Evolutionary conservation across 2,113 vertebrate species (phyloP), one percentile per base, ranked within the genome.

Genomic region (Stigmatopora nigra): DNA sequence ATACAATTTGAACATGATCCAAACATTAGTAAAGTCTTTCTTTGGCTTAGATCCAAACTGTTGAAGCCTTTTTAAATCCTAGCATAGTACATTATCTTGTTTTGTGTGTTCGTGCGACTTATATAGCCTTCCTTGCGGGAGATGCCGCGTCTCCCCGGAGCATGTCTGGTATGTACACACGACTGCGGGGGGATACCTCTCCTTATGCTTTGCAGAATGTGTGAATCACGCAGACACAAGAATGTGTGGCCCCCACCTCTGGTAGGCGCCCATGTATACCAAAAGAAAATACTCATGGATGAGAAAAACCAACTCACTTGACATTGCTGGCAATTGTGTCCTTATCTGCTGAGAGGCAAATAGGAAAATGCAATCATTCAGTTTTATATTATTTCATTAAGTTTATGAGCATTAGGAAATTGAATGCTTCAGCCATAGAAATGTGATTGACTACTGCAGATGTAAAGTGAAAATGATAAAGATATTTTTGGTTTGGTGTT

Each of bases 131-230:
- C 45, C 45, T 46, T 46, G 45, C 45, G 45, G 45, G 45, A 46
- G 13, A 46, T 49, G 14, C 68, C 73, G 61, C 5, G 70, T 80
- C 77, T 82, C 83, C 75, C 63, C 8, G 76, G 74, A 79, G 75
- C 75, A 73, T 0, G 75, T 79, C 73, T 83, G 78, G 84, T 73
- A 85, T 86, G 80, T 78, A 80, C 88, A 84, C 73, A 70, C 53
- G 64, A 76, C 55, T 69, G 71, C 25, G 16, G 67, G 73, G 78
- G 73, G 84, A 85, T 78, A 77, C 77, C 78, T 78, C 71, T 80
- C 46, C 71, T 71, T 83, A 67, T 79, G 80, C 53, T 74, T 53
- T 19, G 61, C 51, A 78, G 82, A 82, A 88, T 84, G 82, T 79
- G 72, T 71, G 78, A 82, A 80, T 81, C 55, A 77, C 65, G 68